Evolutionary conservation across 2,888 invertebrate species (phyloP), one percentile per base, ranked within the genome.

Genomic region (Brassicogethes aeneus): DNA sequence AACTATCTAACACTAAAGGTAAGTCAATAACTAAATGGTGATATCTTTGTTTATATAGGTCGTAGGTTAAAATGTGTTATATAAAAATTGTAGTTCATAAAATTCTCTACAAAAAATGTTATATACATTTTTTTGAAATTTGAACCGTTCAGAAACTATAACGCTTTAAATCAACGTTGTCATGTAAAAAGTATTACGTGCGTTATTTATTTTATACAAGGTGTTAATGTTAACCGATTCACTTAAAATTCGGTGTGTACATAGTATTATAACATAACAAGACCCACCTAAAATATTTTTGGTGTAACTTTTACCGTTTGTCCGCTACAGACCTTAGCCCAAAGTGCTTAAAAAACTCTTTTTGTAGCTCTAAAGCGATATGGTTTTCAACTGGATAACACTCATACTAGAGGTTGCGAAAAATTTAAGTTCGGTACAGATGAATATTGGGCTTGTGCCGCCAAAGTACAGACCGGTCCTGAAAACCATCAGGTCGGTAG

Each of bases 351-450:
- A 23, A 5, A n/a, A 23, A 10, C 10, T 23, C 5, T 23, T 5
- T 29, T 54, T 50, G 7, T 40, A 66, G 68, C 69, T n/a, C 59
- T 76, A 17, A 68, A 67, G 50, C 72, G 76, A 40, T 89, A 84
- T 56, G 88, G 88, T 1, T 80, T 90, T 63, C 71, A 79, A 39
- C 58, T 89, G 50, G 87, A 88, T 66, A 76, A 71, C 52, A 87
- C 83, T 0, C 81, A 80, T 0, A 82, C 80, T 0, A 69, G 70
- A 45, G 87, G 86, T 2, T 91, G 90, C 62, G 85, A 86, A 62
- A 74, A 77, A 48, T 65, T 81, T 33, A 74, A 77, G 51, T 89
- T 85, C 55, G 87, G 85, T 2, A 73, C 71, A 34, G 77, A 79
- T 54, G 70, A 67, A 1, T 80, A 79, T 53, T 77, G 79, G 76